These are phyloP conservation scores for Nezara viridula DNA, from an alignment of 2,888 invertebrate species.

Conservation along the genomic window DNA sequence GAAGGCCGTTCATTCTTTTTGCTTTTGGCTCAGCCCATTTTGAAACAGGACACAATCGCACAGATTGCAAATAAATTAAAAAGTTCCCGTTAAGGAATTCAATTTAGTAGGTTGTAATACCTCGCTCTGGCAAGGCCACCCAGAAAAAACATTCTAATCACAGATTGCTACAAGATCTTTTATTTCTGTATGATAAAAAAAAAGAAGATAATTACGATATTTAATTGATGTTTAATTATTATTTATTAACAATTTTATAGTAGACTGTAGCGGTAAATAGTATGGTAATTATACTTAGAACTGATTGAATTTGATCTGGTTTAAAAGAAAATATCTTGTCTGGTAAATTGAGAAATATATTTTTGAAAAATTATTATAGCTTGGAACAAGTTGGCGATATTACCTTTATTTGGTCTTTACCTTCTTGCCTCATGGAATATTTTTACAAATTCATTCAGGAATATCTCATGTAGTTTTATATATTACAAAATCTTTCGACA, in stretches of 20 bases:
- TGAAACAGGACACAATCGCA: not conserved
- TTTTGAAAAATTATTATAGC: too few relatives aligned
- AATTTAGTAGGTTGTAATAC: slow-evolving; percentile 37
- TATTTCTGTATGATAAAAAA: not conserved
- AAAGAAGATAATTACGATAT: not conserved
- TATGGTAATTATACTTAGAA: not conserved
- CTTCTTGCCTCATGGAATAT: too few relatives aligned
- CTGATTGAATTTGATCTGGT: not conserved
- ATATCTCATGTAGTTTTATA: too few relatives aligned
- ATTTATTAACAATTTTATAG: not conserved
- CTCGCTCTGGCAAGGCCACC: slow-evolving; percentile 30
- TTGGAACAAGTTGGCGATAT: too few relatives aligned
- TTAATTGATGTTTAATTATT: slow-evolving; percentile 27
- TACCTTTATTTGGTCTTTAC: too few relatives aligned
- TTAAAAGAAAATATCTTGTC: not conserved
- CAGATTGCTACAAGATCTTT: slow-evolving; percentile 23
- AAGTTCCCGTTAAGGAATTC: slow-evolving; percentile 40
- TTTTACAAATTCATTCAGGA: too few relatives aligned
- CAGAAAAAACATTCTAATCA: slow-evolving; percentile 37
- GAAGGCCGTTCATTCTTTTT: slow-evolving; percentile 25
- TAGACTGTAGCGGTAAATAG: not conserved
- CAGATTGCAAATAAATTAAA: slow-evolving; percentile 45
- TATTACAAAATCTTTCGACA: too few relatives aligned
- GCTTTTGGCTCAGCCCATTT: slow-evolving; percentile 32
- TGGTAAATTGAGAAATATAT: not conserved